Conservation (phyloP, 2,797 vertebrate genomes). For the Anolis apletophallus region DNA sequence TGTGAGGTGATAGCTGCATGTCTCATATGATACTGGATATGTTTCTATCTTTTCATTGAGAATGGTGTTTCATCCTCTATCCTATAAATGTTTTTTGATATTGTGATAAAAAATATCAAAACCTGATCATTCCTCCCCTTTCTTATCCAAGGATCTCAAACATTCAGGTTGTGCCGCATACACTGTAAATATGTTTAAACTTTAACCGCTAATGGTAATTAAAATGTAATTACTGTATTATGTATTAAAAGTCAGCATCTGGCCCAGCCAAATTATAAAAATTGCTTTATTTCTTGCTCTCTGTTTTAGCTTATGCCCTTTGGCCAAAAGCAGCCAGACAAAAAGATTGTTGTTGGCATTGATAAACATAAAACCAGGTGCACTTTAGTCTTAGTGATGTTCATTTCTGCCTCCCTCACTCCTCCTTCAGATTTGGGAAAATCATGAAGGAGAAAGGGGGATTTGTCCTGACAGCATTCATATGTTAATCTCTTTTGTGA, state of each 20-base stretch:
- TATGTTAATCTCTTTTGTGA: slow-evolving; percentile 38
- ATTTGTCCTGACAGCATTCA: slow-evolving; percentile 43
- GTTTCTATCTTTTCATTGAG: background rate
- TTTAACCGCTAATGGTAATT: slow-evolving; percentile 24
- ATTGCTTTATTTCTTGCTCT: slow-evolving; percentile 3
- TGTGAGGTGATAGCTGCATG: background rate
- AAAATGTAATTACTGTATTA: slow-evolving; percentile 13
- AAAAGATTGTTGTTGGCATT: slow-evolving; percentile 14
- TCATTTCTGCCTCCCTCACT: slow-evolving; percentile 29
- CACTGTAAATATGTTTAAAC: slow-evolving; percentile 9
- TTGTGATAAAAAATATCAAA: background rate
- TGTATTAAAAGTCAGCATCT: slow-evolving; percentile 17
- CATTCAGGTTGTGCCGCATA: background rate
- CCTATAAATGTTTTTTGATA: background rate
- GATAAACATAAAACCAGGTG: slow-evolving; percentile 37
- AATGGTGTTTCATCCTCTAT: background rate
- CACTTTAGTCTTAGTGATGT: slow-evolving; percentile 10
- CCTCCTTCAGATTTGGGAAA: slow-evolving; percentile 38
- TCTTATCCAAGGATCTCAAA: background rate
- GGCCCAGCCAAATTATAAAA: slow-evolving; percentile 28
- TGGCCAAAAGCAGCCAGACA: slow-evolving; percentile 3
- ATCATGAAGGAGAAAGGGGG: slow-evolving; percentile 6
- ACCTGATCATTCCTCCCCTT: background rate
- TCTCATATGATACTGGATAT: background rate
- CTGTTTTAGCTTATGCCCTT: slow-evolving; percentile 13